Base-by-base conservation (phyloP, 2,797 vertebrate species). In the Petrocephalus schoutedeni region DNA sequence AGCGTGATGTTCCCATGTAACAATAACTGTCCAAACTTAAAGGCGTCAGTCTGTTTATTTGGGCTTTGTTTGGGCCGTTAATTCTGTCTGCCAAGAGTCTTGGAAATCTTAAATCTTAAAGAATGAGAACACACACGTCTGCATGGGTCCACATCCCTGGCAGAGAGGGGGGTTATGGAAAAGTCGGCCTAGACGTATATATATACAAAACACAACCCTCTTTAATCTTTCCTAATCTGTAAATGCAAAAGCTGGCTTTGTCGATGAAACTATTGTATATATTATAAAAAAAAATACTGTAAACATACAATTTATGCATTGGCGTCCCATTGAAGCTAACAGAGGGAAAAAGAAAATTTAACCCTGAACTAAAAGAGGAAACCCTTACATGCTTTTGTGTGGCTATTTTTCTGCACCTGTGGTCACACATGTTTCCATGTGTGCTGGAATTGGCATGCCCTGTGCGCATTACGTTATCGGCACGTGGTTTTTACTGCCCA, bases 401-500 rank as follows among this genome's bases (percentile, higher is more conserved):
- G 9, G 54, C 12, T 57, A 10, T 16, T 10, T 45, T 45, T 49
- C 54, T 23, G 54, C 88, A 23, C 51, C 84, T 59, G 87, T 87
- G 36, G 49, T 21, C 19, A 14, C 88, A 49, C 58, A 49, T 89
- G 23, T 89, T 49, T 80, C 86, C 45, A n/a, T 86, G 12, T 86
- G 0, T 77, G 36, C 71, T 36, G 7, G 23, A 87, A 28, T 87
- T 71, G 85, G 57, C 10, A 56, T 85, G 19, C n/a, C 77, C 12
- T 36, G 28, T 71, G 64, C 64, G 9, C 14, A 49, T 51, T 21
- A 28, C 4, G 21, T n/a, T 71, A 6, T 8, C 12, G 3, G 61
- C 23, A 49, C 16, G 49, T 32, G 23, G 14, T 54, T 49, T 54
- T 67, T 12, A 23, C 21, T 6, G n/a, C 0, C 28, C 64, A 36